These are phyloP conservation scores for Etheostoma spectabile DNA, from an alignment of 2,113 vertebrate species.

Conservation along the genomic window DNA sequence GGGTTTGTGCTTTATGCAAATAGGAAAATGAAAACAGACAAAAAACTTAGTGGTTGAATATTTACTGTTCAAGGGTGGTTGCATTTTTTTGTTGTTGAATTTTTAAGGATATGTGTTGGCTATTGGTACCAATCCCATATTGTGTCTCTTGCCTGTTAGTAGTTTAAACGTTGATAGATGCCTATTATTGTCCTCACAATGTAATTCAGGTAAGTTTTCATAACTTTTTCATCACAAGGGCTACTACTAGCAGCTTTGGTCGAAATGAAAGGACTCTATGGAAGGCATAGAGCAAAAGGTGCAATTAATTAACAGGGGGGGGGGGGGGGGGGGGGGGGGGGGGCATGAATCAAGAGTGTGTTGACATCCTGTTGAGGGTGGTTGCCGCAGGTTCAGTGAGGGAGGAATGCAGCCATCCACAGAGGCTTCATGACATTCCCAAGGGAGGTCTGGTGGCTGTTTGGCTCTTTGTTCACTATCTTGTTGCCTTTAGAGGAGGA, in stretches of 20 bases:
- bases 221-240: slow-evolving; percentile 85
- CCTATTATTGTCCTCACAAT: slow-evolving; percentile 73
- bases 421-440: slow-evolving; percentile 52
- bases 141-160: slow-evolving; percentile 71
- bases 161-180: slow-evolving; percentile 63
- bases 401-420: slow-evolving; percentile 58
- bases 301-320: slow-evolving; percentile 53
- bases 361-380: slow-evolving; percentile 39
- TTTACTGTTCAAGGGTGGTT: slow-evolving; percentile 75
- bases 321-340: not conserved
- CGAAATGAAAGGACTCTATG: slow-evolving; percentile 69
- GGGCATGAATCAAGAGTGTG: slow-evolving; percentile 39
- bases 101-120: slow-evolving; percentile 59
- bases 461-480: slow-evolving; percentile 31
- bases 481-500: slow-evolving; percentile 45
- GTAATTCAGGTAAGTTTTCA: slow-evolving; percentile 86
- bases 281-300: slow-evolving; percentile 64
- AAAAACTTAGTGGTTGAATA: slow-evolving; percentile 72
- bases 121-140: slow-evolving; percentile 76
- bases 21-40: slow-evolving; percentile 70
- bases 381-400: slow-evolving; percentile 52
- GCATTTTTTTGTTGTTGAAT: slow-evolving; percentile 53
- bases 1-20: slow-evolving; percentile 82
- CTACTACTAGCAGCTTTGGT: slow-evolving; percentile 77
- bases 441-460: slow-evolving; percentile 35